Evolutionary conservation across 2,797 vertebrate genomes (phyloP), one percentile per base, ranked within the genome.

Genomic region (Diglossa cyanea): DNA sequence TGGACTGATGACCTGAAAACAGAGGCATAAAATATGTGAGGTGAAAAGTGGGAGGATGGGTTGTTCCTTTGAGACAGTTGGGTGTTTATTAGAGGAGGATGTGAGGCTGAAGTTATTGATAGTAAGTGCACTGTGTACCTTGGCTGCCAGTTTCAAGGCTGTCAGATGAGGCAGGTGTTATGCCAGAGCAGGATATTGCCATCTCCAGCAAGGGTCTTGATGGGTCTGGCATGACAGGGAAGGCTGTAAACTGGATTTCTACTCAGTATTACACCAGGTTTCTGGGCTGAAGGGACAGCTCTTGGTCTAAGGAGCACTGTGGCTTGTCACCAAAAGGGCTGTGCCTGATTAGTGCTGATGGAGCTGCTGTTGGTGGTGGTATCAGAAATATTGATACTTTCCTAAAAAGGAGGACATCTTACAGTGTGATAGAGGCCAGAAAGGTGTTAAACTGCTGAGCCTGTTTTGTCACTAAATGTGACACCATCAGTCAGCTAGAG

Each of bases 1-100:
- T 78, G 42, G 23, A 37, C 3, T 30, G 18, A 51, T 67, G n/a
- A 47, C 24, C 28, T 89, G 71, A 75, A 87, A 96, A 91, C 7
- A 65, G 40, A 61, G 2, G 1, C 31, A 51, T 87, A 51, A 66
- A 87, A n/a, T n/a, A 13, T 11, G 7, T 82, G 45, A 76, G 13
- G 4, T 67, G 7, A 65, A 25, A 73, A 19, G 3, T 13, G 45
- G 35, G 9, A 70, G 67, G 42, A 42, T 48, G 30, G 12, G 8
- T 86, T 80, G 13, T 88, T 87, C 26, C 24, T 91, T 70, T 45
- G n/a, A 66, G 33, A n/a, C 16, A 35, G 18, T 16, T 79, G 39
- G 2, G 7, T 26, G 37, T 94, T 91, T 28, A 7, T 28, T 51
- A 16, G 55, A 86, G 54, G 15, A 70, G 42, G 15, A 40, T 66